Evolutionary conservation across 2,888 invertebrate species (phyloP), one percentile per base, ranked within the genome.

Genomic region (Hydraecia micacea): DNA sequence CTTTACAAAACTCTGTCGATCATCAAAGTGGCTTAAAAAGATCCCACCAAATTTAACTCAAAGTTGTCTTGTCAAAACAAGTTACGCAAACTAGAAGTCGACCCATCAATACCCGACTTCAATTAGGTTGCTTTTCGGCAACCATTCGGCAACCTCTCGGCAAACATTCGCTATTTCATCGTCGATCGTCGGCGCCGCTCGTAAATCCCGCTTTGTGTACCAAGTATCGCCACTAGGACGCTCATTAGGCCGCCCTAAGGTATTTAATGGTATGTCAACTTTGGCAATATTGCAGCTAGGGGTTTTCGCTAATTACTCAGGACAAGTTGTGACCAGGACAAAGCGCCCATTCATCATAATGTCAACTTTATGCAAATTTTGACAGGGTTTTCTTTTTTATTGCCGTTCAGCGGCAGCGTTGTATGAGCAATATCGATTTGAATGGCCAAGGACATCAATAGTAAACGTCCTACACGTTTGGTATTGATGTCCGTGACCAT

Each of bases 161-260:
- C 60, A 73, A 82, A 74, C 76, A 85, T 82, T 80, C 73, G 80
- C 84, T 63, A 73, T 88, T 89, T 86, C 66, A 75, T 73, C 79
- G 80, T 72, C 77, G 73, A 86, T 78, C 75, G 77, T 79, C 75
- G 75, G 28, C 65, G 60, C 68, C 60, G 75, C 81, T 85, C 88
- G 84, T 90, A 88, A 89, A 90, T 85, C 81, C 75, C 65, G 69
- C 75, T 76, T 71, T 72, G 75, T 89, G 87, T 81, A 60, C 83
- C 72, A 73, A 86, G 84, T 81, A 88, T 49, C 77, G 76, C 32
- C 62, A 32, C 65, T 75, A 73, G 65, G 73, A 58, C 67, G 63
- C 73, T 88, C 87, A 88, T 89, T 90, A 89, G 77, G 69, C 58
- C 63, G 66, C 81, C 73, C 68, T 73, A 73, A 84, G 77, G 75